Base-by-base conservation (phyloP, 1,140 invertebrate species). In the Macrostomum lignano region DNA sequence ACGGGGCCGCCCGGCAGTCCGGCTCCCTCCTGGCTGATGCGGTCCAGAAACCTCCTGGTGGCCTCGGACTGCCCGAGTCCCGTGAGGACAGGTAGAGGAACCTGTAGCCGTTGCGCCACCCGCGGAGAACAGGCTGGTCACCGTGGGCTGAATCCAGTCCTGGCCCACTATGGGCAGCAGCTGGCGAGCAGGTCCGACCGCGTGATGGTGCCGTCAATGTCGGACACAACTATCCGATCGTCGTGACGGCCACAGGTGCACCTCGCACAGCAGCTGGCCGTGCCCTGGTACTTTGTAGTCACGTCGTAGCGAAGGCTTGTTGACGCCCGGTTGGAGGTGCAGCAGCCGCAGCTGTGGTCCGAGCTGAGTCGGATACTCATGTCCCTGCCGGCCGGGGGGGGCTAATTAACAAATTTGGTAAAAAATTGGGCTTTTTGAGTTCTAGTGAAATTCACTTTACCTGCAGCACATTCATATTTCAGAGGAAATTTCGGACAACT, bases 161-260 rank as follows among this genome's bases (percentile, higher is more conserved):
- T 43, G 81, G 21, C 91, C 91, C 22, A 98, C 73, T 44, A 94
- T 76, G 5, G 91, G 88, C 40, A 99, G 63, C 34, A 98, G 82
- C 45, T 99, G 91, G 9, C 91, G 29, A 98, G 60, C 0, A 98
- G 86, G 62, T 99, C 91, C 0, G 86, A 93, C 67, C 86, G 93
- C 17, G 91, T 98, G 36, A 98, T 98, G 9, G 91, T 98, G n/a
- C 91, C 91, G 62, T 98, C 91, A 49, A 98, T 96, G 55, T 98
- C 91, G 0, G 84, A 94, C 42, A 98, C 81, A 22, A 98, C 81
- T 40, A 98, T 73, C 58, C 84, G 86, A 51, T 96, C 86, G 54
- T 81, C 72, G 64, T 77, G 74, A 39, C 74, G 70, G 82, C 88
- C 96, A 38, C 81, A 69, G 60, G 88, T 98, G 36, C 98, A 72